Percentiles rank a stretch among this genome's conserved stretches.
Evolutionary conservation across 2,113 vertebrate genomes (phyloP).

Genomic region (Caretta caretta): DNA sequence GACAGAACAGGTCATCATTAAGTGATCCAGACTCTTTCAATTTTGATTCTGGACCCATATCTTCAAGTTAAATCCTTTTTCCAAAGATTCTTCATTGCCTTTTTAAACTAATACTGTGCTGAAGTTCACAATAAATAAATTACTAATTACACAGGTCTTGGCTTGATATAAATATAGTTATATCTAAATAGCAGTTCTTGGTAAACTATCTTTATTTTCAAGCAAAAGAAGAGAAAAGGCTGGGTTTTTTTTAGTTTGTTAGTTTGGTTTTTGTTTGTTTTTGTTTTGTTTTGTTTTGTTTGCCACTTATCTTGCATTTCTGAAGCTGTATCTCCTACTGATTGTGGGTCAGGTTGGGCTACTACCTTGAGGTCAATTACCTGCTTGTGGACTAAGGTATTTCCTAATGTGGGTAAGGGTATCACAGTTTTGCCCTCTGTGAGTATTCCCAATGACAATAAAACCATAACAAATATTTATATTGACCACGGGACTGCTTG

Average conservation of each 20-base stretch:
- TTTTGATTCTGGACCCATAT: not conserved
- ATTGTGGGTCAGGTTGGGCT: not conserved
- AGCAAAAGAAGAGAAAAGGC: conserved; percentile 12
- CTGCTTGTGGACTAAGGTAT: not conserved
- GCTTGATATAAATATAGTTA: not conserved
- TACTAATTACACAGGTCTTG: not conserved
- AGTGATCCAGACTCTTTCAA: not conserved
- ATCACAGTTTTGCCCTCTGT: not conserved
- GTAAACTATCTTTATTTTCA: not conserved
- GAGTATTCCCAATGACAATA: not conserved
- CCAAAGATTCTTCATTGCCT: not conserved
- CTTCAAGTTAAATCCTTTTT: not conserved
- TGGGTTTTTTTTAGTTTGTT: not conserved
- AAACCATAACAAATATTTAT: not conserved
- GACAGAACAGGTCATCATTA: no score
- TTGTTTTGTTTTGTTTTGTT: fast-evolving
- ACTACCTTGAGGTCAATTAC: not conserved
- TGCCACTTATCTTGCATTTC: not conserved
- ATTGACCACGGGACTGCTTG: not conserved
- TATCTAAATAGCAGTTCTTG: not conserved
- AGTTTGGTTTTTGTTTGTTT: fast-evolving
- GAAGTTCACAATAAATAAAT: not conserved
- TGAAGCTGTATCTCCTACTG: not conserved
- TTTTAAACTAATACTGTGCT: not conserved
- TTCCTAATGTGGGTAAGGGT: not conserved